Evolutionary conservation across 2,113 vertebrate genomes (phyloP), one percentile per base, ranked within the genome.

Genomic region (Proterorhinus semilunaris): DNA sequence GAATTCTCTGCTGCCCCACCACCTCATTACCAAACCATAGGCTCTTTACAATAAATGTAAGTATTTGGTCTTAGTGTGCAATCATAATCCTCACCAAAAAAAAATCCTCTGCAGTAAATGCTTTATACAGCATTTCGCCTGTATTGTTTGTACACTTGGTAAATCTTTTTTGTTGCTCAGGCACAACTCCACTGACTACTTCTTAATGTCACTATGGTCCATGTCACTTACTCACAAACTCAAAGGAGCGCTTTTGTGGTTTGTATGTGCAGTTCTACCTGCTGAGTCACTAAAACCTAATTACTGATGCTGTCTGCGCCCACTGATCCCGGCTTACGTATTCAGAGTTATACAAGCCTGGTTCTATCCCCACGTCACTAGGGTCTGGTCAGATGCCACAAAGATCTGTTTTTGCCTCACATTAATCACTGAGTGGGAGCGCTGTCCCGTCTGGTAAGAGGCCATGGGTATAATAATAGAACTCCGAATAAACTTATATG

Each of bases 241-340:
- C 27, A 36, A 36, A 36, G 27, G 27, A 5, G 27, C 3, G 27
- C 27, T 36, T 36, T 69, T 76, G 2, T 63, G 59, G 64, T 73
- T 58, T 43, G 74, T 68, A 74, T 47, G 65, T 64, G 52, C 45
- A 21, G 76, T 55, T 10, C 53, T 54, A 21, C 53, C 53, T 71
- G 80, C 65, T 88, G 85, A 83, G 80, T 87, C 86, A 86, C 52
- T 82, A 44, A 78, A 81, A 76, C 80, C 68, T 71, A 82, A 88
- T 74, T 83, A 82, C 72, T 62, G 84, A 80, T 86, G 74, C 72
- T 10, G 17, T 76, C 82, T 74, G 2, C 66, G 68, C 71, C 80
- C 76, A 78, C 74, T 72, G 58, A 65, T 63, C 76, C 83, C 69
- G 68, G 80, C 65, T 0, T 84, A 64, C 71, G 74, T 72, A 75